Evolutionary conservation across 2,113 vertebrate genomes (phyloP), one percentile per base, ranked within the genome.

Genomic region (Forbesichthys papilliferus): DNA sequence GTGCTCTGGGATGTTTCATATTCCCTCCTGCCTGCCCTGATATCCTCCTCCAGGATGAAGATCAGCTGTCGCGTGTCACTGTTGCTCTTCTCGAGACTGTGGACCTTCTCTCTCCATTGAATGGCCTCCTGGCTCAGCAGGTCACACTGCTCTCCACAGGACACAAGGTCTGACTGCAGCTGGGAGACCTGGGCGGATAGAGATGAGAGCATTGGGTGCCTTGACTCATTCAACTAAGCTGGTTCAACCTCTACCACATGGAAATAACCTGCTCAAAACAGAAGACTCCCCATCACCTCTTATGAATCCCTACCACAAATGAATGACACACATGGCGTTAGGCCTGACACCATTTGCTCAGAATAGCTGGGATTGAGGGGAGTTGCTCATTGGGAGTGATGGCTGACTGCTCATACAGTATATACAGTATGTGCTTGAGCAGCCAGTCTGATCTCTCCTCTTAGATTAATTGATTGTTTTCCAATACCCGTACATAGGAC

Each of bases 141-240:
- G 64, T 92, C 90, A 68, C 91, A 90, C 77, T 93, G 92, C 78
- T 95, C 94, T 11, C 87, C 71, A 71, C 93, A 88, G 69, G 79
- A 77, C 47, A 85, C 89, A 20, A 95, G 73, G 64, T 95, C 92
- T 78, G 90, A 86, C 70, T 66, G 82, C 82, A 95, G 85, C 69
- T 52, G 83, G 52, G 80, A 84, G 54, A 85, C 92, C 85, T 90
- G 78, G 1, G 64, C 42, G 69, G 0, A 16, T 47, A 14, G 20
- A 36, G 3, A 71, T 68, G 27, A 11, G 9, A 68, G 33, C n/a
- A 14, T 11, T 64, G 33, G 14, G n/a, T 7, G 16, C 2, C 0
- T 5, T 12, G 11, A 10, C 3, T 20, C 9, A 70, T 34, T 1
- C 12, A 6, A 3, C 27, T 27, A 27, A 27, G 27, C 27, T 27